A percentile compares a stretch with the other conserved stretches of the same genome.
phyloP scores from a whole-genome alignment of 1,140 invertebrate species.

The Eciton burchellii region DNA sequence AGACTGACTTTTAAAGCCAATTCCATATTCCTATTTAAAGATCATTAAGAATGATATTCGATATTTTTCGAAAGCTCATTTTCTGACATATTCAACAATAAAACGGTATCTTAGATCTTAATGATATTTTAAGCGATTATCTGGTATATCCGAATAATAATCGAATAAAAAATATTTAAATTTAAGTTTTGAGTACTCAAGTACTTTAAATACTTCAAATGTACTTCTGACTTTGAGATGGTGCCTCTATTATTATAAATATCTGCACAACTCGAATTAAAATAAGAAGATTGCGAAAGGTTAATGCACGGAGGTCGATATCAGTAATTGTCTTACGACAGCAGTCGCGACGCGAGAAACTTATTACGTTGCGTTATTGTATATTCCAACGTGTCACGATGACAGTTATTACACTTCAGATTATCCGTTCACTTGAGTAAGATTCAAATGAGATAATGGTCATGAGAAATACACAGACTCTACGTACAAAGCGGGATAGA shows the following conservation, averaged over 20 bases:
- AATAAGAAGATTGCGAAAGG: neutral
- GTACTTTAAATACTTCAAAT: too few relatives aligned
- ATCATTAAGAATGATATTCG: neutral
- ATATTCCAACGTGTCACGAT: neutral
- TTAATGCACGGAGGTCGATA: constrained; percentile 15
- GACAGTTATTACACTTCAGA: neutral
- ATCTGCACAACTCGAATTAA: neutral
- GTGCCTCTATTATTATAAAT: too few relatives aligned
- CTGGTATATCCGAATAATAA: too few relatives aligned
- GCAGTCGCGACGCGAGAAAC: neutral
- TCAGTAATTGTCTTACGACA: neutral
- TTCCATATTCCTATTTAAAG: neutral
- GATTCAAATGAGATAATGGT: neutral
- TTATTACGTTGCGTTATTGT: constrained; percentile 21
- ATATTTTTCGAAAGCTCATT: neutral
- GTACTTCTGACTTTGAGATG: too few relatives aligned
- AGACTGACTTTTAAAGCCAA: too few relatives aligned
- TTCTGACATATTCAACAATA: too few relatives aligned
- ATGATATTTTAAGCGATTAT: too few relatives aligned
- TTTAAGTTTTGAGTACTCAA: too few relatives aligned
- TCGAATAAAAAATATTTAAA: too few relatives aligned
- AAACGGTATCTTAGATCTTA: too few relatives aligned
- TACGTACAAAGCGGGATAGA: too few relatives aligned
- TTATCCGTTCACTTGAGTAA: neutral
- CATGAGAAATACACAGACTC: neutral